Conservation (phyloP, 2,797 vertebrate species). For the Chromobotia macracanthus region DNA sequence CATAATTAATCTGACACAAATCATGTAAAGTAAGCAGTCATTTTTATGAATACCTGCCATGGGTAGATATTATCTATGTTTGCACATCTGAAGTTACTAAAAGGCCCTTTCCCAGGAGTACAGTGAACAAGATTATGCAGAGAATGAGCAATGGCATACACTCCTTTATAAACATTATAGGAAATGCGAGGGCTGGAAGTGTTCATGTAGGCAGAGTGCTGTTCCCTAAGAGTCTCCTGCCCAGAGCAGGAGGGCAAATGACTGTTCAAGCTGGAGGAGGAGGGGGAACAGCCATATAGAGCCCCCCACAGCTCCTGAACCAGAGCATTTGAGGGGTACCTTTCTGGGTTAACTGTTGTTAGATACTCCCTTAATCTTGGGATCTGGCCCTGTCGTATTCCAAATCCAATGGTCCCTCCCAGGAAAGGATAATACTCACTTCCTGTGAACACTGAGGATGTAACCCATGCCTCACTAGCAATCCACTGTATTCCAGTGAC, state of each 20-base stretch:
- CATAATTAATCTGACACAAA: too few relatives aligned
- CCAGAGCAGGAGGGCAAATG: constrained; percentile 68
- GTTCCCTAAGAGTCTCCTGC: constrained; percentile 64
- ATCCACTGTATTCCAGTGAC: constrained; percentile 80
- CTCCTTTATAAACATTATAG: constrained; percentile 79
- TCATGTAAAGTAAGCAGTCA: neutral
- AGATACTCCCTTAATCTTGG: constrained; percentile 71
- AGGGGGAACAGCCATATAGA: constrained; percentile 71
- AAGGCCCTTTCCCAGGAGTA: constrained; percentile 69
- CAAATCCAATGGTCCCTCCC: constrained; percentile 77
- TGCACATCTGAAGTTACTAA: constrained; percentile 72
- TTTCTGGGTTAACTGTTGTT: constrained; percentile 67
- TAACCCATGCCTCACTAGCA: constrained; percentile 80
- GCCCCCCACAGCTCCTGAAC: constrained; percentile 74
- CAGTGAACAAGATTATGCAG: constrained; percentile 76
- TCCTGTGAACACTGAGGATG: constrained; percentile 74
- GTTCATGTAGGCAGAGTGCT: constrained; percentile 76
- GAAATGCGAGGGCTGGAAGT: constrained; percentile 76
- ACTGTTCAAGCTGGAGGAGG: constrained; percentile 26
- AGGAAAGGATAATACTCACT: constrained; percentile 73
- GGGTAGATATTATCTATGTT: constrained; percentile 69
- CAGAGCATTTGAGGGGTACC: constrained; percentile 66
- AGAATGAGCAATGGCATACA: constrained; percentile 77
- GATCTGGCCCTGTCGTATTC: constrained; percentile 72
- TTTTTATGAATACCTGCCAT: constrained; percentile 74